Evolutionary conservation across 1,140 invertebrate species (phyloP), one percentile per base, ranked within the genome.

Genomic region (Anastrepha obliqua): DNA sequence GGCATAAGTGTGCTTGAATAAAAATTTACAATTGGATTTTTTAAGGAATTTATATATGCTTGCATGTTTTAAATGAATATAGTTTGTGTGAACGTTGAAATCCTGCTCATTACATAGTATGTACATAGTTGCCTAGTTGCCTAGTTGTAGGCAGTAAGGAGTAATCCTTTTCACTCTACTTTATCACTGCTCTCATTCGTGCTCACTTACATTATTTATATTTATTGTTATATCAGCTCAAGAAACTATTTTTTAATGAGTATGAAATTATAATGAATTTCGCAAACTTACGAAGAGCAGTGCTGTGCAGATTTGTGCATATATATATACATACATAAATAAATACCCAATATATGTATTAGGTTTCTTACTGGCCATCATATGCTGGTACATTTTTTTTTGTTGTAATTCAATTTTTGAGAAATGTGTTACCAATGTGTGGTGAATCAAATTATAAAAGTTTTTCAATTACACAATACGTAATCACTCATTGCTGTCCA

Each of bases 251-350:
- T n/a, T 47, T 74, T 74, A 47, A 74, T 74, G 70, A 17, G 70
- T 47, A n/a, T 47, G 70, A 74, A 74, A 74, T 74, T 47, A n/a
- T 17, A 51, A 51, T 51, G 70, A 74, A 74, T n/a, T n/a, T 51
- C 44, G 15, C 17, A 47, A 74, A n/a, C 44, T 74, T 15, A 11
- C 44, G 13, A 2, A 5, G 2, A 64, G 60, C 70, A 74, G 17
- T 20, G 4, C 44, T n/a, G 13, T n/a, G 70, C 29, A 67, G 65
- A 67, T 67, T 8, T 11, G 17, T 8, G 65, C 29, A 67, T 11
- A 42, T 39, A 9, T 67, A 29, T 29, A 29, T 29, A 29, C 9
- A 29, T 3, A 67, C 9, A 29, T 3, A 67, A 67, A 15, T 51
- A 74, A 74, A 42, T n/a, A 39, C 0, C 17, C 44, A 74, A 11